phyloP scores from a whole-genome alignment of 1,140 invertebrate species.

The Stegodyphus mimosarum region DNA sequence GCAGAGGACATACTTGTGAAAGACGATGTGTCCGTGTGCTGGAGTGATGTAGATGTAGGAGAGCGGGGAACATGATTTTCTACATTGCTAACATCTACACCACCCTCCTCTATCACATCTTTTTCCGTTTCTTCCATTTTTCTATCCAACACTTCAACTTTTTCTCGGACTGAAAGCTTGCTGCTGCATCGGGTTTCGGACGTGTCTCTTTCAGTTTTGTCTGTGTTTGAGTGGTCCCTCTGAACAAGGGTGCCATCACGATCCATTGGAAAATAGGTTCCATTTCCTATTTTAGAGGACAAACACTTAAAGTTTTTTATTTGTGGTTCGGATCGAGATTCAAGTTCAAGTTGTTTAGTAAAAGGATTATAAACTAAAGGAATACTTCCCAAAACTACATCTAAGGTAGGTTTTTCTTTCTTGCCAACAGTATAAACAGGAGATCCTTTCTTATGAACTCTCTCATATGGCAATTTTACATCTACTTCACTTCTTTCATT shows the following conservation, averaged over 20 bases:
- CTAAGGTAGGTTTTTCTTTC: slow-evolving; percentile 61
- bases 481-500: slow-evolving; percentile 54
- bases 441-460: slow-evolving; percentile 33
- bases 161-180: slow-evolving; percentile 5
- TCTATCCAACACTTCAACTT: slow-evolving; percentile 34
- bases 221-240: slow-evolving; percentile 25
- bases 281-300: slow-evolving; percentile 34
- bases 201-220: not conserved
- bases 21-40: slow-evolving; percentile 68
- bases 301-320: slow-evolving; percentile 32
- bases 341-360: slow-evolving; percentile 66
- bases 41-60: slow-evolving; percentile 61
- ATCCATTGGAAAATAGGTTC: slow-evolving; percentile 59
- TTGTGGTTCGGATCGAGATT: slow-evolving; percentile 33
- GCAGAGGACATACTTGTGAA: slow-evolving; percentile 69
- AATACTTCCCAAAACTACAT: slow-evolving; percentile 65
- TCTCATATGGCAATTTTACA: slow-evolving; percentile 41
- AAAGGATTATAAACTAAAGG: slow-evolving; percentile 67
- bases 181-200: slow-evolving; percentile 4
- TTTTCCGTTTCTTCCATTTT: slow-evolving; percentile 49
- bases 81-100: slow-evolving; percentile 60
- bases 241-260: slow-evolving; percentile 53
- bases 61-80: slow-evolving; percentile 59
- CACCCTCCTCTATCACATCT: slow-evolving; percentile 50
- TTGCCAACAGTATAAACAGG: slow-evolving; percentile 39